A percentile compares a stretch with the other conserved stretches of the same genome.
phyloP scores from a whole-genome alignment of 2,113 vertebrate genomes.

The Oreochromis aureus region DNA sequence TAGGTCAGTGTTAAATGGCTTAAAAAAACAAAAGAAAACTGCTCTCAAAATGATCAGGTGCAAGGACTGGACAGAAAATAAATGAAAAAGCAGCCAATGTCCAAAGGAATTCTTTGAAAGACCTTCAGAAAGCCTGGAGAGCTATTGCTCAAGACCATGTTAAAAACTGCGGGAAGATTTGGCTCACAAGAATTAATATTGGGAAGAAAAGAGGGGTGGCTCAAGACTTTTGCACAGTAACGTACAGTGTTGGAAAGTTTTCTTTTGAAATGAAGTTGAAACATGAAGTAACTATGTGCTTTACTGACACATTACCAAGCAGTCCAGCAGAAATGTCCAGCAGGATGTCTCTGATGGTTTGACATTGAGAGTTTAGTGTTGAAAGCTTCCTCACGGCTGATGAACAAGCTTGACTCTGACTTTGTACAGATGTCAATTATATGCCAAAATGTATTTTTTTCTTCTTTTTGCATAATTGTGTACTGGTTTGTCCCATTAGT shows the following conservation, averaged over 20 bases:
- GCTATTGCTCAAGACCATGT: background rate
- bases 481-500: background rate
- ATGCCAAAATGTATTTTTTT: background rate
- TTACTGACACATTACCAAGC: background rate
- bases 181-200: background rate
- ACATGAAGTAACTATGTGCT: background rate
- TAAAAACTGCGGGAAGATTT: background rate
- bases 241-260: background rate
- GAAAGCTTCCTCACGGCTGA: background rate
- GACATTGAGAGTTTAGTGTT: background rate
- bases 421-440: background rate
- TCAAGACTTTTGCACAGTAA: background rate
- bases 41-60: background rate
- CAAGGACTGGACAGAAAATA: background rate
- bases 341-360: background rate
- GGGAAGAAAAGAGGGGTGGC: background rate
- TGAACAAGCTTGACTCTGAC: background rate
- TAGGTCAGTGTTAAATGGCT: background rate
- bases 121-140: background rate
- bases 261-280: background rate
- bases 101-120: background rate
- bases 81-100: background rate
- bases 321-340: background rate
- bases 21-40: background rate
- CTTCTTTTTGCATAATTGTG: background rate